These are phyloP conservation scores for Dicrostonyx torquatus DNA, from an alignment of 2,797 vertebrate genomes.

Conservation along the genomic window DNA sequence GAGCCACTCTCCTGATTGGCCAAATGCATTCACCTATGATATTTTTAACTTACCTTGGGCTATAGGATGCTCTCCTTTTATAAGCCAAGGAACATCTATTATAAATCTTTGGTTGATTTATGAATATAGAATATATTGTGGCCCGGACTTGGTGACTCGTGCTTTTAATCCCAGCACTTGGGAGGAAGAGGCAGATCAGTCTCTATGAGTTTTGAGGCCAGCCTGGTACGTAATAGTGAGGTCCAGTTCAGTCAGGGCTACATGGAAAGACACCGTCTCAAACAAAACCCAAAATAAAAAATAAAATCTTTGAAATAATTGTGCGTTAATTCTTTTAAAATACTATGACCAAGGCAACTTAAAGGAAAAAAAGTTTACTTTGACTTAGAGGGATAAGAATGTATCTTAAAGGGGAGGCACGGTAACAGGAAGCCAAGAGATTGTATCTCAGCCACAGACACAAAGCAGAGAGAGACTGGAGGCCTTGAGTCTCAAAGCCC, in stretches of 20 bases:
- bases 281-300: neutral
- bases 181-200: neutral
- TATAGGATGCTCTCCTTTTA: neutral
- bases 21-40: neutral
- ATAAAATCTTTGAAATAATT: neutral
- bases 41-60: neutral
- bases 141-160: neutral
- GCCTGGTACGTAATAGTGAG: neutral
- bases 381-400: neutral
- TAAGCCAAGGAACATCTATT: neutral
- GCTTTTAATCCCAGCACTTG: neutral
- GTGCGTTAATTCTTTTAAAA: neutral
- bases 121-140: neutral
- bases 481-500: neutral
- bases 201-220: neutral
- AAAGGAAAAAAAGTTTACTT: neutral
- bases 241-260: neutral
- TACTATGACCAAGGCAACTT: neutral
- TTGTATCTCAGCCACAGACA: neutral
- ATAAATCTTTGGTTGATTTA: conserved; percentile 2
- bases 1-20: neutral
- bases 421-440: neutral
- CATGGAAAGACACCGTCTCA: neutral
- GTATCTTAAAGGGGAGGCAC: neutral
- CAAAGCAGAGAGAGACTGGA: neutral